These are phyloP conservation scores for Setophaga kirtlandii DNA, from an alignment of 2,113 vertebrate genomes.

Conservation along the genomic window DNA sequence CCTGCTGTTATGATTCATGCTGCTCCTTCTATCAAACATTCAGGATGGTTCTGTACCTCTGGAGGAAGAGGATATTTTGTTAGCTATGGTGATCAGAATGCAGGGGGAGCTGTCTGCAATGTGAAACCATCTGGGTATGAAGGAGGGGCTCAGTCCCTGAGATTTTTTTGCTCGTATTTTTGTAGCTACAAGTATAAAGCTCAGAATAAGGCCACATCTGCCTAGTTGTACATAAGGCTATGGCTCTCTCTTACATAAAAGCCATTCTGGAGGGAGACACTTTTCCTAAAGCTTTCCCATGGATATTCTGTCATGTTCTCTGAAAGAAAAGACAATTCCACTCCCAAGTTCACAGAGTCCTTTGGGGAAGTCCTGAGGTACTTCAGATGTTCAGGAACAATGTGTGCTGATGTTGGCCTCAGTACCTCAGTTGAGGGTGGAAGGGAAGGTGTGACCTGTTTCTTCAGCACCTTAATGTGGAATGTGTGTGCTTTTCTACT, in stretches of 20 bases:
- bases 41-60: neutral
- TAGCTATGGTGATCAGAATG: neutral
- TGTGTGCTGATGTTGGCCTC: neutral
- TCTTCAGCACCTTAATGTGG: too few relatives aligned
- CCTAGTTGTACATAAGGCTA: neutral
- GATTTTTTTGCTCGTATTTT: neutral
- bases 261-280: neutral
- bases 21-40: neutral
- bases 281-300: neutral
- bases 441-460: neutral
- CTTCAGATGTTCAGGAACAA: neutral
- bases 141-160: neutral
- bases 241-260: neutral
- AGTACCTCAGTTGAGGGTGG: neutral
- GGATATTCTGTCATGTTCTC: neutral
- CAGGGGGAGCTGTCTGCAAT: neutral
- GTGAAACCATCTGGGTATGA: neutral
- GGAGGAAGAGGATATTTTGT: neutral
- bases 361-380: neutral
- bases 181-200: neutral
- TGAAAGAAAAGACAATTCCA: neutral
- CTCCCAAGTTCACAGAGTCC: neutral
- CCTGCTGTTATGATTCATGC: neutral
- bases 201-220: neutral
- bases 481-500: neutral